These are phyloP conservation scores for Pipa parva DNA, from an alignment of 2,113 vertebrate species.

Conservation along the genomic window DNA sequence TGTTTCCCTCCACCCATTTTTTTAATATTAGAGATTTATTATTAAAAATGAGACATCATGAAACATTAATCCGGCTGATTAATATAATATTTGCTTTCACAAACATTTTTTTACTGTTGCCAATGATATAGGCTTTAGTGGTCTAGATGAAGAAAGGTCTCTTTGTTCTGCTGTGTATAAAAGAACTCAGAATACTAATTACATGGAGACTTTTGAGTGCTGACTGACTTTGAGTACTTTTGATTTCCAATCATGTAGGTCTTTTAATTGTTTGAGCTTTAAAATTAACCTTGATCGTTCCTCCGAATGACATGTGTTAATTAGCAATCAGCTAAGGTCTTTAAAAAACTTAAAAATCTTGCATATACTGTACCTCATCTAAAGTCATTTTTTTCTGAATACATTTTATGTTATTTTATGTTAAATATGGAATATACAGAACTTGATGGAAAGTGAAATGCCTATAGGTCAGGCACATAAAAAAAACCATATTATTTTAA, in stretches of 20 bases:
- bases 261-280: conserved; percentile 17
- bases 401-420: too few relatives aligned
- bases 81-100: too few relatives aligned
- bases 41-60: too few relatives aligned
- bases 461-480: background rate
- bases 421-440: background rate
- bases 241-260: conserved; percentile 5
- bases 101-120: too few relatives aligned
- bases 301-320: conserved; percentile 15
- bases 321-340: conserved; percentile 22
- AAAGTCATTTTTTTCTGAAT: too few relatives aligned
- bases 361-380: background rate
- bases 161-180: background rate
- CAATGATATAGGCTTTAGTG: too few relatives aligned
- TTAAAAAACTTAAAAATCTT: conserved; percentile 1
- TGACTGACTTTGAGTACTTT: background rate
- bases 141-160: too few relatives aligned
- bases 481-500: too few relatives aligned
- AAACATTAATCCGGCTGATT: too few relatives aligned
- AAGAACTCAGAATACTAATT: background rate
- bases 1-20: too few relatives aligned
- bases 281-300: conserved; percentile 7
- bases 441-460: background rate
- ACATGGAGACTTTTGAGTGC: background rate
- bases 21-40: too few relatives aligned